Conservation (phyloP, 1,140 invertebrate genomes). For the Ips nitidus region DNA sequence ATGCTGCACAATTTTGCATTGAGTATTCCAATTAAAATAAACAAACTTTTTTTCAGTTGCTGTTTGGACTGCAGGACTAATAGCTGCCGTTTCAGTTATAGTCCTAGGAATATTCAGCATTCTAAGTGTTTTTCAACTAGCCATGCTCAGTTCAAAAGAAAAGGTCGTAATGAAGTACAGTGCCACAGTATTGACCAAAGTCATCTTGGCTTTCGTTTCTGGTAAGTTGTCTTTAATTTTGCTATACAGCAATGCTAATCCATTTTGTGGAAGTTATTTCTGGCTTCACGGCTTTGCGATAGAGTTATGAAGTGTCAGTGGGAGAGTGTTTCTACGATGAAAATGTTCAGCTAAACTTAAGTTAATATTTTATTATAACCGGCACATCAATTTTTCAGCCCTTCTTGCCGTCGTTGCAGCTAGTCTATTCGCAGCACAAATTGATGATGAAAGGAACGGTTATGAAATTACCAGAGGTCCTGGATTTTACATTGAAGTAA, state of each 20-base stretch:
- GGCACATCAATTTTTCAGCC: slow-evolving; percentile 58
- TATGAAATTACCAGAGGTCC: slow-evolving; percentile 74
- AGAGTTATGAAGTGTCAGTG: no score
- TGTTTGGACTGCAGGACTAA: slow-evolving; percentile 75
- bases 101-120: slow-evolving; percentile 73
- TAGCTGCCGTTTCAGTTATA: slow-evolving; percentile 68
- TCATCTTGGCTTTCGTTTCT: slow-evolving; percentile 71
- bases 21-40: not conserved
- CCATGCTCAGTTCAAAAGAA: slow-evolving; percentile 81
- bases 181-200: slow-evolving; percentile 71
- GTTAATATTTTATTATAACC: no score
- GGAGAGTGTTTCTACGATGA: no score
- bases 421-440: slow-evolving; percentile 78
- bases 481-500: slow-evolving; percentile 84
- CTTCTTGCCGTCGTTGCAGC: slow-evolving; percentile 75
- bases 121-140: slow-evolving; percentile 75
- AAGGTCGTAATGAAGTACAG: slow-evolving; percentile 75
- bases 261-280: no score
- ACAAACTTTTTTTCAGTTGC: slow-evolving; percentile 61
- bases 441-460: slow-evolving; percentile 71
- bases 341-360: no score
- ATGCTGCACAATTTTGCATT: no score
- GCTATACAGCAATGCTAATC: no score
- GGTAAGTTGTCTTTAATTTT: slow-evolving; percentile 55
- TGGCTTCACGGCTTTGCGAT: no score